These are phyloP conservation scores for Hirtodrosophila cameraria DNA, from an alignment of 2,888 invertebrate genomes.

Conservation along the genomic window DNA sequence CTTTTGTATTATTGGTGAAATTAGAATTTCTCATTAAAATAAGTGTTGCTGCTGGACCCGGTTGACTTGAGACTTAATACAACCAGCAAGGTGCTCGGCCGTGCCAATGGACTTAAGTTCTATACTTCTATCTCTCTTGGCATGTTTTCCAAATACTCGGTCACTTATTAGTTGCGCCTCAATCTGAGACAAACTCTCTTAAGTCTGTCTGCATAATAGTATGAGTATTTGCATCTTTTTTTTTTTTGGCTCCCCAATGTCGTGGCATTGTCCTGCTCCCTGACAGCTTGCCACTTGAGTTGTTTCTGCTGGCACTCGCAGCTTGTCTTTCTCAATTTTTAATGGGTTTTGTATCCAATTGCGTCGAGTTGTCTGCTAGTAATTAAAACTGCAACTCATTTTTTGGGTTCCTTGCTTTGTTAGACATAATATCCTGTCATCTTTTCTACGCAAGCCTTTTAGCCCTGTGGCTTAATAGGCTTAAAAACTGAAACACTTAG, in stretches of 20 bases:
- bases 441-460: conserved; percentile 14
- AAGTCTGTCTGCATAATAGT: neutral
- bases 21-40: conserved; percentile 80
- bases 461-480: conserved; percentile 52
- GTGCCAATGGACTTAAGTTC: conserved; percentile 71
- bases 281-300: conserved; percentile 48
- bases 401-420: neutral
- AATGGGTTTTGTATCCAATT: conserved; percentile 68
- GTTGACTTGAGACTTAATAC: conserved; percentile 72
- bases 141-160: conserved; percentile 23
- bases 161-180: conserved; percentile 75
- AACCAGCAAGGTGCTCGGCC: conserved; percentile 74
- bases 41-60: conserved; percentile 73
- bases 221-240: conserved; percentile 43
- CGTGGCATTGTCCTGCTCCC: conserved; percentile 25
- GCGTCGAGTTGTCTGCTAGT: conserved; percentile 31
- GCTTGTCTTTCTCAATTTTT: conserved; percentile 44
- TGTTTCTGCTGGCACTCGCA: conserved; percentile 9
- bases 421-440: conserved; percentile 3
- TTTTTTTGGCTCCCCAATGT: conserved; percentile 35
- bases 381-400: conserved; percentile 68
- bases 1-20: conserved; percentile 78
- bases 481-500: conserved; percentile 66
- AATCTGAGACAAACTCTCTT: conserved; percentile 42
- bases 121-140: neutral